Evolutionary conservation across 2,113 vertebrate species (phyloP).

Genomic region (Poeciliopsis occidentalis): DNA sequence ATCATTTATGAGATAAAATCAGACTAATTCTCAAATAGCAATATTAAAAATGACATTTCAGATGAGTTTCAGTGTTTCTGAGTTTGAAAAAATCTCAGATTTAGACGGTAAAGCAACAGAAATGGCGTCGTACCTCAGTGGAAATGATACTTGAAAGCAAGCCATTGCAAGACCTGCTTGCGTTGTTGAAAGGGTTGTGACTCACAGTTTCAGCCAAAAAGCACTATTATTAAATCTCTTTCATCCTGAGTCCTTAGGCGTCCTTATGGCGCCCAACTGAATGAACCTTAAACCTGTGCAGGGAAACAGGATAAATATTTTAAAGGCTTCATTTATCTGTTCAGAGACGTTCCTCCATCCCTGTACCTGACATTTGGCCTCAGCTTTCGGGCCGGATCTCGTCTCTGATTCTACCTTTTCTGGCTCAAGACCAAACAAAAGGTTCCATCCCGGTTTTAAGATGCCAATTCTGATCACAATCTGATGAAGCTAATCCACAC

Average conservation of each 20-base stretch:
- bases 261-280: background rate
- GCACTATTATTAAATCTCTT: constrained; percentile 3
- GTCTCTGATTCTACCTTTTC: no score
- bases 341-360: background rate
- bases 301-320: background rate
- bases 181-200: constrained; percentile 18
- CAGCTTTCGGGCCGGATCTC: no score
- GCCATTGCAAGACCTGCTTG: background rate
- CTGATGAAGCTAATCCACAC: no score
- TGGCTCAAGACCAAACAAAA: no score
- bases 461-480: no score
- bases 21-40: background rate
- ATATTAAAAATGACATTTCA: background rate
- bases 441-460: no score
- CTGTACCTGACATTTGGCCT: no score
- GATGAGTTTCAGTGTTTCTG: background rate
- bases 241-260: background rate
- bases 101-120: background rate
- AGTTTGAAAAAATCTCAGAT: background rate
- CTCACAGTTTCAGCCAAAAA: constrained; percentile 18
- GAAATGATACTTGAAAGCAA: background rate
- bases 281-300: background rate
- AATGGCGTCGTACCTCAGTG: background rate
- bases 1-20: background rate
- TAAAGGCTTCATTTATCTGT: background rate